Conservation (phyloP, 2,113 vertebrate species). For the Engystomops pustulosus region DNA sequence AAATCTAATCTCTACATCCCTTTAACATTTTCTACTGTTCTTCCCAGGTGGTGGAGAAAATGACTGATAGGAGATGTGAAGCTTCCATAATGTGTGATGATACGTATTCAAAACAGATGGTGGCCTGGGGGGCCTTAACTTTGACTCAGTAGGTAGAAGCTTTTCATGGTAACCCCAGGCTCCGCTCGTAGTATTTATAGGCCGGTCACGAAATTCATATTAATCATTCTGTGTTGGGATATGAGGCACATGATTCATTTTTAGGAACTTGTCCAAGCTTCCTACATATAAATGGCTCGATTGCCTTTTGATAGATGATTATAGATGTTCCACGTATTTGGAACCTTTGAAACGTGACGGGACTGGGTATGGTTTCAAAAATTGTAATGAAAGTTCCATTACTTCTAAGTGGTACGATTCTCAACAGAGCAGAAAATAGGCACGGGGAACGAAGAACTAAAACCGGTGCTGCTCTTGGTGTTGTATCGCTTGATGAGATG, state of each 20-base stretch:
- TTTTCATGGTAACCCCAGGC: background rate
- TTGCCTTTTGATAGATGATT: background rate
- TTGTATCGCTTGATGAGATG: too few species aligned
- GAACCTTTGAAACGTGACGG: background rate
- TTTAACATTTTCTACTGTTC: background rate
- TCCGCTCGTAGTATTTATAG: background rate
- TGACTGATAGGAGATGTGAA: background rate
- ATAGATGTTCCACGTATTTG: background rate
- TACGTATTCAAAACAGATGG: background rate
- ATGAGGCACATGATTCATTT: background rate
- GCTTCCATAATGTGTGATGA: background rate
- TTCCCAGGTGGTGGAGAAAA: background rate
- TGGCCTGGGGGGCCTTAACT: background rate
- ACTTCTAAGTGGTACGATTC: too few species aligned
- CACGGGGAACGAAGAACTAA: too few species aligned
- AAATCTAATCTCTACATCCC: too few species aligned
- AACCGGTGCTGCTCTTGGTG: too few species aligned
- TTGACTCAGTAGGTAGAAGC: background rate
- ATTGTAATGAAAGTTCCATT: background rate
- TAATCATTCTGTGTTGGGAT: background rate
- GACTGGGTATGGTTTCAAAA: background rate
- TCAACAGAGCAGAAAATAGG: too few species aligned
- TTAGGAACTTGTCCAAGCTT: background rate
- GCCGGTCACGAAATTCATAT: background rate
- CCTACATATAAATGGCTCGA: background rate